Conservation (phyloP, 2,113 vertebrate genomes). For the Pimephales promelas region DNA sequence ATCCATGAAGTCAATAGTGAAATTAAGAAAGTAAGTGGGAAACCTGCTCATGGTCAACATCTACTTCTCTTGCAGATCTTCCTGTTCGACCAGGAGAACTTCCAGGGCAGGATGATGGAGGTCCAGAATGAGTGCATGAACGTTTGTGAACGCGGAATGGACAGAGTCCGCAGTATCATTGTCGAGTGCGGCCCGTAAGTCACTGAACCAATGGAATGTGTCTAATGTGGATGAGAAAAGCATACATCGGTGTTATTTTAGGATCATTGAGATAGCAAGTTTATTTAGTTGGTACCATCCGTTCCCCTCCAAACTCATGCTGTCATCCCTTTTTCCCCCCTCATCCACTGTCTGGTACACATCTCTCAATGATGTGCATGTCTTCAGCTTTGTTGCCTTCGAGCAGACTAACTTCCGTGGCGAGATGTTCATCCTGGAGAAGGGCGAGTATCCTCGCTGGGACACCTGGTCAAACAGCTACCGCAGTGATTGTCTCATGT, state of each 20-base stretch:
- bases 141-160: slow-evolving; percentile 86
- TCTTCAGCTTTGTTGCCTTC: slow-evolving; percentile 88
- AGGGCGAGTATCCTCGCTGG: slow-evolving; percentile 96
- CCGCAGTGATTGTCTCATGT: slow-evolving; percentile 92
- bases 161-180: slow-evolving; percentile 89
- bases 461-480: slow-evolving; percentile 97
- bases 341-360: slow-evolving; percentile 38
- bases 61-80: slow-evolving; percentile 75
- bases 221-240: slow-evolving; percentile 29
- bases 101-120: slow-evolving; percentile 90
- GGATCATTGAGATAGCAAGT: neutral
- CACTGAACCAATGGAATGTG: neutral
- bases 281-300: neutral
- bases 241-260: neutral
- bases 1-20: neutral
- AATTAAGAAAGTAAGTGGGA: neutral
- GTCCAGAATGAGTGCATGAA: slow-evolving; percentile 88
- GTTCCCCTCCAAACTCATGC: neutral
- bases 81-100: slow-evolving; percentile 94
- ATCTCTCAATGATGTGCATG: slow-evolving; percentile 53
- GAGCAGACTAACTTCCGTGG: slow-evolving; percentile 93
- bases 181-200: slow-evolving; percentile 94
- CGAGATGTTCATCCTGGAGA: slow-evolving; percentile 97
- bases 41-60: neutral
- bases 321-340: neutral